A percentile compares a stretch with the other conserved stretches of the same genome.
phyloP scores from a whole-genome alignment of 2,888 invertebrate genomes.

The Agrotis clavis region DNA sequence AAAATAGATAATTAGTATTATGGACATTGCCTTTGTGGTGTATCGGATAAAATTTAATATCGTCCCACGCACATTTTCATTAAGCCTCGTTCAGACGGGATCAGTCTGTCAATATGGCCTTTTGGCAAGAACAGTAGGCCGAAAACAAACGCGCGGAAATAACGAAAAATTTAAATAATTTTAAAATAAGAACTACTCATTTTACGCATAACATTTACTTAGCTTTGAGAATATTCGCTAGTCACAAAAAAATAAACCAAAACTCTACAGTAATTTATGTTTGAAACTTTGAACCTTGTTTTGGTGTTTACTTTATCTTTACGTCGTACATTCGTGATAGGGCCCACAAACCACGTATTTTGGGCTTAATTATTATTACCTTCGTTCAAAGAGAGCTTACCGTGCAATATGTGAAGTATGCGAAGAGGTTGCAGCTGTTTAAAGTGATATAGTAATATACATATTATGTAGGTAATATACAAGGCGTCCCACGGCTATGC shows the following conservation, averaged over 20 bases:
- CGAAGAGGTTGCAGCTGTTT: too few relatives aligned
- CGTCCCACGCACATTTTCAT: conserved; percentile 45
- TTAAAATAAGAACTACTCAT: not conserved
- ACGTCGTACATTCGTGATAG: not conserved
- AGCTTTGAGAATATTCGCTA: too few relatives aligned
- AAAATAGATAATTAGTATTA: conserved; percentile 7
- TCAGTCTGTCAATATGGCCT: conserved; percentile 23
- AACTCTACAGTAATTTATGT: not conserved
- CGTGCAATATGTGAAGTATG: too few relatives aligned
- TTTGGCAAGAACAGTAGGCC: not conserved
- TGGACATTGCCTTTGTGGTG: conserved; percentile 14
- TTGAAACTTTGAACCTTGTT: too few relatives aligned
- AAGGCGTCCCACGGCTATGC: too few relatives aligned
- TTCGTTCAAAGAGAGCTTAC: conserved; percentile 13
- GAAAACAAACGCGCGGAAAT: not conserved
- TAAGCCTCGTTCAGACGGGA: conserved; percentile 30
- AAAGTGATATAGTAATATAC: too few relatives aligned
- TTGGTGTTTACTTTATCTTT: not conserved
- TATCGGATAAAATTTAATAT: conserved; percentile 38
- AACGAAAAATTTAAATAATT: not conserved
- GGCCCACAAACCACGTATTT: conserved; percentile 13
- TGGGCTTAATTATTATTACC: not conserved
- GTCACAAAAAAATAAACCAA: not conserved
- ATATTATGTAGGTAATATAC: too few relatives aligned
- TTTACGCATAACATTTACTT: too few relatives aligned